These are phyloP conservation scores for Leptinotarsa peninsularis DNA, from an alignment of 2,888 invertebrate species.

Conservation along the genomic window DNA sequence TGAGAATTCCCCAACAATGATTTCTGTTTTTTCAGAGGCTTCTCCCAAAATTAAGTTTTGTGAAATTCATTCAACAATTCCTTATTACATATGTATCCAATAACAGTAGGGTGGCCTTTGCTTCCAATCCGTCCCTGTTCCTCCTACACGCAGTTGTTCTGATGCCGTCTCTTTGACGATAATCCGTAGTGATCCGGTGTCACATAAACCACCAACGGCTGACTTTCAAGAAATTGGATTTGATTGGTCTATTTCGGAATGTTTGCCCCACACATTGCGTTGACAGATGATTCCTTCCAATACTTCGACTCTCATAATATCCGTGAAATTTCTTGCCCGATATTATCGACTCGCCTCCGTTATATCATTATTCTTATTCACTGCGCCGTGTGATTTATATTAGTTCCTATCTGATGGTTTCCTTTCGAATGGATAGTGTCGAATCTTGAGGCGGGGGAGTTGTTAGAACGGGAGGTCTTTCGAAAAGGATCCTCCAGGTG, in stretches of 20 bases:
- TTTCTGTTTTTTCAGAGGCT: too few species aligned
- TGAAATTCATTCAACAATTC: too few species aligned
- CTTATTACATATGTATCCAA: too few species aligned
- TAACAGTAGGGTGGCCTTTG: background rate
- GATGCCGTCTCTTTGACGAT: slow-evolving; percentile 50
- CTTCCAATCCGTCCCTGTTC: background rate
- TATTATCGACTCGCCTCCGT: slow-evolving; percentile 34
- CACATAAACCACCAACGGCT: slow-evolving; percentile 52
- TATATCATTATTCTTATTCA: slow-evolving; percentile 34
- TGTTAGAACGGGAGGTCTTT: background rate
- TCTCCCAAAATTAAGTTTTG: too few species aligned
- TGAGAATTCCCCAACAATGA: too few species aligned
- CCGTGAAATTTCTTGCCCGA: slow-evolving; percentile 28
- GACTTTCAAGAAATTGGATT: slow-evolving; percentile 38
- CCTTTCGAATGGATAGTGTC: slow-evolving; percentile 10
- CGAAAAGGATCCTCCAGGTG: background rate
- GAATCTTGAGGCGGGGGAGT: slow-evolving; percentile 4
- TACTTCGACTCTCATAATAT: slow-evolving; percentile 35
- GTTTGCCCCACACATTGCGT: slow-evolving; percentile 38
- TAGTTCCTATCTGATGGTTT: slow-evolving; percentile 25
- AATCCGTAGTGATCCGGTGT: slow-evolving; percentile 55
- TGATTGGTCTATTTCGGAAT: slow-evolving; percentile 37
- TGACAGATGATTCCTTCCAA: slow-evolving; percentile 42
- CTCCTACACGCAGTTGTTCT: slow-evolving; percentile 26
- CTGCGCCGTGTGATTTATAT: slow-evolving; percentile 34